Evolutionary conservation across 2,888 invertebrate species (phyloP), one percentile per base, ranked within the genome.

Genomic region (Callimorpha dominula): DNA sequence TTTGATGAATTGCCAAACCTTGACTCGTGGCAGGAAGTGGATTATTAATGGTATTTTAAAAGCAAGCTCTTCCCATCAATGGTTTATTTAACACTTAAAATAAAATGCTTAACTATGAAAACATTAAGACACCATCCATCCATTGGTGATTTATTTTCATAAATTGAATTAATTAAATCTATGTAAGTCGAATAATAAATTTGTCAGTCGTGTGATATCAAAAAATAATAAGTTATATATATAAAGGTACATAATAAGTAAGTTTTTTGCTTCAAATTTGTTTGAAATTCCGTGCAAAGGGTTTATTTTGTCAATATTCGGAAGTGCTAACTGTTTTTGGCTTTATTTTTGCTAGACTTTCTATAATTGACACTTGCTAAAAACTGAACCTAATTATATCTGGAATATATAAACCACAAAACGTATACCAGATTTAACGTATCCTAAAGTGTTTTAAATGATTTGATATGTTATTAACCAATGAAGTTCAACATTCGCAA

Each of bases 1-100:
- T 79, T 78, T 68, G 20, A 81, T 74, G 77, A 72, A 52, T 11
- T 42, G 52, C 17, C 46, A 49, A 70, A 72, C 75, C 75, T 80
- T 83, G 79, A 74, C 50, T 65, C 9, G 2, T 43, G 50, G 49
- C 20, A 31, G 50, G 54, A 63, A 67, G 17, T 49, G 7, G 7
- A 60, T 65, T 57, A 65, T 64, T 65, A 54, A 31, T 52, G 15
- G 54, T 65, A 1, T 65, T 17, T 9, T 70, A 40, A 49, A 49
- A 50, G 14, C 6, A 14, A 46, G 17, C 14, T 46, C 15, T 50
- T 54, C 42, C 20, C n/a, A 20, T 54, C 52, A 54, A 67, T n/a
- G 6, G 15, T 67, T 54, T 42, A 40, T 40, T 67, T 17, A 54
- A 12, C 5, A 42, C 40, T 8, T 52, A 42, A 54, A 17, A 42